Percentiles rank a stretch among this genome's conserved stretches.
phyloP scores from a whole-genome alignment of 2,113 vertebrate species.

The Oryctolagus cuniculus region mOryCun1.1 NC_091432.1:191546501-191547000 shows the following conservation, averaged over 20 bases:
- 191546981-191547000: not conserved
- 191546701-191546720: not conserved
- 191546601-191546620: slow-evolving; percentile 6
- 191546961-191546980: not conserved
- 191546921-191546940: not conserved
- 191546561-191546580: slow-evolving; percentile 3
- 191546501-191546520: not conserved
- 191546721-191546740: not conserved
- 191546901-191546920: not conserved
- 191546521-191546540: slow-evolving; percentile 18
- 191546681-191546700: slow-evolving; percentile 26
- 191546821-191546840: not conserved
- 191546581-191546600: slow-evolving; percentile 24
- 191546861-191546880: slow-evolving; percentile 7
- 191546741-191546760: not conserved
- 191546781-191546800: not conserved
- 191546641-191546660: slow-evolving; percentile 18
- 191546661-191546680: not conserved
- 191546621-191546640: not conserved
- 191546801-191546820: not conserved
- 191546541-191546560: slow-evolving; percentile 46
- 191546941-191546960: not conserved
- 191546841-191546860: not conserved
- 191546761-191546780: not conserved
- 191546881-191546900: not conserved